These are phyloP conservation scores for Anarhynchus alexandrinus DNA, from an alignment of 2,113 vertebrate genomes.

Conservation along the genomic window DNA sequence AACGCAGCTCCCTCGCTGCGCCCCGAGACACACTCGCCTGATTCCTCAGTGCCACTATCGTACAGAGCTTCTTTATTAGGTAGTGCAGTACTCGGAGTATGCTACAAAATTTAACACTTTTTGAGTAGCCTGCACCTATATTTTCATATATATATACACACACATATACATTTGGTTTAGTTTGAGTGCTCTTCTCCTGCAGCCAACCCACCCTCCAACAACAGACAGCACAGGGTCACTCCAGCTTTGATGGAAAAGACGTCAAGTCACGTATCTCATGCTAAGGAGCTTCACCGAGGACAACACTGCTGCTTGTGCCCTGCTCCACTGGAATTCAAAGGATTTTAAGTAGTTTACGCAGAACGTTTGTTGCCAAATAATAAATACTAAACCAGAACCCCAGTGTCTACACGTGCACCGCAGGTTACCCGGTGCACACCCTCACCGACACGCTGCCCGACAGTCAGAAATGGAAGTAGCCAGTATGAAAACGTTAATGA, in stretches of 20 bases:
- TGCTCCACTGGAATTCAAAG: background rate
- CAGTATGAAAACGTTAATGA: background rate
- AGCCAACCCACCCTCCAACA: background rate
- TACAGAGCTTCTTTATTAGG: background rate
- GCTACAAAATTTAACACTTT: background rate
- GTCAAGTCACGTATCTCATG: background rate
- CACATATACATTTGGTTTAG: background rate
- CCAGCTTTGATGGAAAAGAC: background rate
- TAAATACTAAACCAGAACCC: background rate
- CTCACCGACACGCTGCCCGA: background rate
- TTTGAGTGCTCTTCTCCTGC: background rate
- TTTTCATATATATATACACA: too few relatives aligned
- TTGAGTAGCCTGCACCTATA: background rate
- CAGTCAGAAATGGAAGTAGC: background rate
- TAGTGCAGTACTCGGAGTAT: background rate
- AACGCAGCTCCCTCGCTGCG: background rate
- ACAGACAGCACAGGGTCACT: background rate
- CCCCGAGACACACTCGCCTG: accelerated
- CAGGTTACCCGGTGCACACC: background rate
- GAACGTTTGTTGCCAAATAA: background rate
- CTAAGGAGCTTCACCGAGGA: background rate
- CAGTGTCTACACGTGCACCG: accelerated
- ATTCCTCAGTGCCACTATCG: background rate
- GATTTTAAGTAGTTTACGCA: conserved; percentile 3
- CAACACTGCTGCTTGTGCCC: background rate